Evolutionary conservation across 2,888 invertebrate species (phyloP).

Genomic region (Tenthredo distinguenda): DNA sequence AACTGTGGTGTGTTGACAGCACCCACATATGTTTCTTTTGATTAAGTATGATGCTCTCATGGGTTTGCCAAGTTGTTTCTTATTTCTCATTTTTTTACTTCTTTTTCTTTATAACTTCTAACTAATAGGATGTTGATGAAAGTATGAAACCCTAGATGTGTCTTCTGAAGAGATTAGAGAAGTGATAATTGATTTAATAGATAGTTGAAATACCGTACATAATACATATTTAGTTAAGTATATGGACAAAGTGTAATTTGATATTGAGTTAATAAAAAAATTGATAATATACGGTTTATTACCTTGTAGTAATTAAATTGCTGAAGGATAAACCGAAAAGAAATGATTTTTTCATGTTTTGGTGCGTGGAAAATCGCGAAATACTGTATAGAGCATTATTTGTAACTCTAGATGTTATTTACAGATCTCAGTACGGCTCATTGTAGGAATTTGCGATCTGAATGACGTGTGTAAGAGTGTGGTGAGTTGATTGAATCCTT

Average conservation of each 20-base stretch:
- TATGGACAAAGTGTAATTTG: conserved; percentile 1
- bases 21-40: conserved; percentile 90
- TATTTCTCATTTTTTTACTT: background rate
- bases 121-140: background rate
- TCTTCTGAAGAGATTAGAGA: background rate
- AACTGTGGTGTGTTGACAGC: conserved; percentile 95
- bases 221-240: background rate
- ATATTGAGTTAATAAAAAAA: conserved; percentile 21
- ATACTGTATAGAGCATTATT: background rate
- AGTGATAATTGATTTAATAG: conserved; percentile 20
- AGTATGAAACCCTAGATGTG: background rate
- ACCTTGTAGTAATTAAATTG: background rate
- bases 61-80: background rate
- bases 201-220: background rate
- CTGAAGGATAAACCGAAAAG: background rate
- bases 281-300: background rate
- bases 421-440: background rate
- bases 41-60: background rate
- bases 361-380: background rate
- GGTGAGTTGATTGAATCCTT: background rate
- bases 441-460: background rate
- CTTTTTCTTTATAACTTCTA: background rate
- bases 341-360: background rate
- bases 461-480: background rate
- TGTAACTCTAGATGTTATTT: background rate